Evolutionary conservation across 2,888 invertebrate species (phyloP), one percentile per base, ranked within the genome.

Genomic region (Conops quadrifasciatus): DNA sequence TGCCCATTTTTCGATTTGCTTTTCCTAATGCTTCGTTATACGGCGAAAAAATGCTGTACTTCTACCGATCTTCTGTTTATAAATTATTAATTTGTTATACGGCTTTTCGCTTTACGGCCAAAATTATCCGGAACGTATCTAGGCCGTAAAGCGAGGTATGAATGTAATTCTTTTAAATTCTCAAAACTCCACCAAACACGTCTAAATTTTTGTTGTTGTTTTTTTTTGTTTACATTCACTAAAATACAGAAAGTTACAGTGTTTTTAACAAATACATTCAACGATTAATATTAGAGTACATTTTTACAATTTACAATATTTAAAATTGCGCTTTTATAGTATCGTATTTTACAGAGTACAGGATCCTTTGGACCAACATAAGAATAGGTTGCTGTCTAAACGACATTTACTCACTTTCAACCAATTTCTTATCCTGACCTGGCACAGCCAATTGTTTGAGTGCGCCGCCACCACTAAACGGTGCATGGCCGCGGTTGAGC

Each of bases 381-480:
- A 36, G 36, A 36, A 36, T 36, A 36, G 11, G n/a, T 43, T 21
- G 43, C 11, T 26, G 59, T 59, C 19, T 16, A 56, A 15, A 49
- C 51, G 65, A 67, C 67, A 58, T 21, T 60, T 85, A 85, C 85
- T 85, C 85, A 85, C 85, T 82, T 85, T 85, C 85, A 81, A 82
- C 81, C 82, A 84, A 84, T 84, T 84, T 84, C 77, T 80, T 83
- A 80, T 85, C 84, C 84, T 81, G 84, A 83, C 78, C 81, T 82
- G 83, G 83, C 78, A 82, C 80, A 76, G 82, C 78, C 77, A 83
- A 83, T 77, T 80, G 79, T 78, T 80, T 80, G 79, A 78, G 75
- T 66, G 78, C 72, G 53, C 21, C 53, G 24, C 2, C 53, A 71
- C 62, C 70, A 64, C 47, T 63, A 63, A 28, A 21, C 66, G 70